Percentiles rank a stretch among this genome's conserved stretches.
These are phyloP conservation scores for Thunnus thynnus DNA, from an alignment of 2,113 vertebrate species.

Conservation along the genomic window DNA sequence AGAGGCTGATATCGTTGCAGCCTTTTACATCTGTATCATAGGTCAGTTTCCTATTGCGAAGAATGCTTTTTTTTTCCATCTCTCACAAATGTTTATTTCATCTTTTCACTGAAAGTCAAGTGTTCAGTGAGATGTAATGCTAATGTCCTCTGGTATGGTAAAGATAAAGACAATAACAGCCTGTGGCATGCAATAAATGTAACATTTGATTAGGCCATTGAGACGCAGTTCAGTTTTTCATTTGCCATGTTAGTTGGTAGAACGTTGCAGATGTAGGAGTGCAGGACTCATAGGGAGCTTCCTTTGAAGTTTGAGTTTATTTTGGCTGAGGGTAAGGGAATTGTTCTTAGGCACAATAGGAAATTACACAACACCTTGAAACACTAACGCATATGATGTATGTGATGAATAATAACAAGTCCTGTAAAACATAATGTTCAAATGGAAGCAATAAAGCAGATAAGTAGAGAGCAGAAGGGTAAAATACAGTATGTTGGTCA, in stretches of 20 bases:
- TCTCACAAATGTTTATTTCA: neutral
- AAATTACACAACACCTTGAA: too few relatives aligned
- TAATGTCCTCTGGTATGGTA: neutral
- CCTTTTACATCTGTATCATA: conserved; percentile 90
- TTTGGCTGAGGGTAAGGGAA: neutral
- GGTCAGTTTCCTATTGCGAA: conserved; percentile 83
- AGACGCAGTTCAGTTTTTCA: neutral
- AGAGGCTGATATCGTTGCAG: conserved; percentile 92
- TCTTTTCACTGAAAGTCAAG: neutral
- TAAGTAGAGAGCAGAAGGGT: too few relatives aligned
- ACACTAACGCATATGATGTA: too few relatives aligned
- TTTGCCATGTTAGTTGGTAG: too few relatives aligned
- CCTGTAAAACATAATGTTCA: too few relatives aligned
- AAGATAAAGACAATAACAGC: neutral
- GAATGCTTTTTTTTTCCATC: neutral
- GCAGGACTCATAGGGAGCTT: neutral
- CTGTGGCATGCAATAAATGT: neutral
- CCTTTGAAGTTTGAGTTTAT: neutral
- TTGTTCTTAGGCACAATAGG: neutral
- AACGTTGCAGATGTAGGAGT: neutral
- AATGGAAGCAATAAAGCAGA: too few relatives aligned
- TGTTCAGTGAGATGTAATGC: neutral
- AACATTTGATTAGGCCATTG: neutral
- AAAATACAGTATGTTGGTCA: too few relatives aligned
- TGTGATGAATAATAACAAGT: too few relatives aligned